Evolutionary conservation across 2,888 invertebrate genomes (phyloP), one percentile per base, ranked within the genome.

Genomic region (Volucella zonaria): DNA sequence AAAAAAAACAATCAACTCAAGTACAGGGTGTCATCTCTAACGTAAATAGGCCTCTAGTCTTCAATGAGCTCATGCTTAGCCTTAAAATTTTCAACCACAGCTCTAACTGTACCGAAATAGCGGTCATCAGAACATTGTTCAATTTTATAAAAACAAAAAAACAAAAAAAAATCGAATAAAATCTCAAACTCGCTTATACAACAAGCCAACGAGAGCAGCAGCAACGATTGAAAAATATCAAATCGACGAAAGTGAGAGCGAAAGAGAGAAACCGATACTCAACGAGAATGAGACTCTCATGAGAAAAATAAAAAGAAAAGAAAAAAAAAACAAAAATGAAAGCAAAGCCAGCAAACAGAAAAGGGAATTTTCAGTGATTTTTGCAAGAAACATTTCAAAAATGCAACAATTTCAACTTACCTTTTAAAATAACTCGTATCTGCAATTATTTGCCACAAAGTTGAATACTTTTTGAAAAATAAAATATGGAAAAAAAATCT

Each of bases 391-490:
- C 54, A 14, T 54, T 43, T n/a, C 52, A 8, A 56, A 70, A 47
- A 58, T 70, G 23, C 8, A 23, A 42, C 52, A 51, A 43, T 8
- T 12, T 0, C 15, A 61, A 61, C 62, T 77, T 68, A 77, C 77
- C 78, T 56, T 67, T 9, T 54, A 40, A 14, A 49, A 10, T n/a
- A 31, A 38, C 31, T 43, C n/a, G 38, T 42, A 43, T 15, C 42
- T 49, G 23, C 49, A 49, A 6, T 9, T 23, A 56, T 23, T 62
- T 15, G n/a, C 38, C 8, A 14, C 4, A 15, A 42, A 40, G 6
- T 40, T 42, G 8, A 11, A 11, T 59, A 8, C 42, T 11, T 15
- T 76, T 45, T 45, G 12, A 18, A 11, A 12, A 66, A 31, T 42
- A 42, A 38, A 68, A 43, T 42, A 15, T 12, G 42, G 2, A 64